Conservation (phyloP, 2,113 vertebrate species). For the Seriola aureovittata region DNA sequence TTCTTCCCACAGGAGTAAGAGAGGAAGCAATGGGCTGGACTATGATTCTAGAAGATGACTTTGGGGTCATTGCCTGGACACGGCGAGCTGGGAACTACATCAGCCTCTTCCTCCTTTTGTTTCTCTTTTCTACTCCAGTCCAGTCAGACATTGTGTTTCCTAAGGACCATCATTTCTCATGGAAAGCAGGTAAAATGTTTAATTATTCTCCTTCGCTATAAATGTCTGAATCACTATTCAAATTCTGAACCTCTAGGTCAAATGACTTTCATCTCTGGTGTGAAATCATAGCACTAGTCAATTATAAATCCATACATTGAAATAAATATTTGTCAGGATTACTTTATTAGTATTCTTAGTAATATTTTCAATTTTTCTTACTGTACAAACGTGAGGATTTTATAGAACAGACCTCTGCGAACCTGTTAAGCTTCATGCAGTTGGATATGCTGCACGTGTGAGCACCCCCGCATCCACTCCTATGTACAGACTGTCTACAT, state of each 20-base stretch:
- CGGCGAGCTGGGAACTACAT: conserved; percentile 84
- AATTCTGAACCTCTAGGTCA: background rate
- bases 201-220: background rate
- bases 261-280: background rate
- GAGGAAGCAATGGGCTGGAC: conserved; percentile 89
- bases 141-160: conserved; percentile 86
- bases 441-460: background rate
- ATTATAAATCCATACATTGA: background rate
- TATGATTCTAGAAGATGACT: conserved; percentile 92
- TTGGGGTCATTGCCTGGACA: conserved; percentile 84
- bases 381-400: background rate
- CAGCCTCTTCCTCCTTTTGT: conserved; percentile 84
- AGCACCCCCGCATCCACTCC: background rate
- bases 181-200: conserved; percentile 92
- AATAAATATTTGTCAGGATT: background rate
- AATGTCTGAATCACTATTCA: background rate
- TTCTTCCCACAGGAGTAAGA: conserved; percentile 86
- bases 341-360: background rate
- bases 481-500: background rate
- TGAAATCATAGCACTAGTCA: background rate
- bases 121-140: conserved; percentile 84
- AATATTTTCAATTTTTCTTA: background rate
- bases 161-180: conserved; percentile 90
- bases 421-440: background rate
- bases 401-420: background rate